A percentile compares a stretch with the other conserved stretches of the same genome.
phyloP scores from a whole-genome alignment of 1,140 invertebrate genomes.

The Drosophila sulfurigaster region DNA sequence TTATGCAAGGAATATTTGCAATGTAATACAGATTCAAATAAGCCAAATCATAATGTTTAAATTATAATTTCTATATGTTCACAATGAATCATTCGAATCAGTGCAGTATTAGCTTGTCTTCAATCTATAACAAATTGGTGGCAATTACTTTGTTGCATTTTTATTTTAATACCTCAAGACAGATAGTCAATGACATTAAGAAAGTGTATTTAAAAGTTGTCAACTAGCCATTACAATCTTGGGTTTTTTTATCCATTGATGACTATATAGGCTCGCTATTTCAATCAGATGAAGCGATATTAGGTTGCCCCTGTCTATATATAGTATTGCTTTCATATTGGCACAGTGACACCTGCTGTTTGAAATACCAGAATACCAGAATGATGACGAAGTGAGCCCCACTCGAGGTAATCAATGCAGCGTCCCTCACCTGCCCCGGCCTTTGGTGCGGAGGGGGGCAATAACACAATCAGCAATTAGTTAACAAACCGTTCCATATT shows the following conservation, averaged over 20 bases:
- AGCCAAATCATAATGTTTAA: neutral
- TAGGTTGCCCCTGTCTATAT: conserved; percentile 28
- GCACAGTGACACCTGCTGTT: conserved; percentile 42
- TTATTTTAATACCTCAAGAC: neutral
- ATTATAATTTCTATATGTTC: neutral
- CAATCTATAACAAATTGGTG: neutral
- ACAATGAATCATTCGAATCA: neutral
- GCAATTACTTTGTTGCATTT: neutral
- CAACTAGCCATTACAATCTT: neutral
- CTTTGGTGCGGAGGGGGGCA: conserved; percentile 21
- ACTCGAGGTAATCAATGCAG: neutral
- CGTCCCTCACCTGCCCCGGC: neutral
- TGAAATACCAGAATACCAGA: conserved; percentile 66
- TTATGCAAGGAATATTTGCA: neutral
- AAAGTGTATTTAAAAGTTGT: neutral
- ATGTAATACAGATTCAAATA: neutral
- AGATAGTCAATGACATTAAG: neutral
- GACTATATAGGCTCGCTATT: conserved; percentile 30
- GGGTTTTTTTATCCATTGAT: conserved; percentile 17
- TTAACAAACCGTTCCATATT: conserved; percentile 17
- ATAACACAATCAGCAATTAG: conserved; percentile 46
- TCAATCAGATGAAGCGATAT: conserved; percentile 47
- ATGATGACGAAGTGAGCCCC: conserved; percentile 52
- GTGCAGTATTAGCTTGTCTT: neutral
- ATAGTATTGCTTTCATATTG: conserved; percentile 40